A percentile compares a stretch with the other conserved stretches of the same genome.
These are phyloP conservation scores for Alcedo atthis DNA, from an alignment of 2,797 vertebrate species.

Conservation along the genomic window DNA sequence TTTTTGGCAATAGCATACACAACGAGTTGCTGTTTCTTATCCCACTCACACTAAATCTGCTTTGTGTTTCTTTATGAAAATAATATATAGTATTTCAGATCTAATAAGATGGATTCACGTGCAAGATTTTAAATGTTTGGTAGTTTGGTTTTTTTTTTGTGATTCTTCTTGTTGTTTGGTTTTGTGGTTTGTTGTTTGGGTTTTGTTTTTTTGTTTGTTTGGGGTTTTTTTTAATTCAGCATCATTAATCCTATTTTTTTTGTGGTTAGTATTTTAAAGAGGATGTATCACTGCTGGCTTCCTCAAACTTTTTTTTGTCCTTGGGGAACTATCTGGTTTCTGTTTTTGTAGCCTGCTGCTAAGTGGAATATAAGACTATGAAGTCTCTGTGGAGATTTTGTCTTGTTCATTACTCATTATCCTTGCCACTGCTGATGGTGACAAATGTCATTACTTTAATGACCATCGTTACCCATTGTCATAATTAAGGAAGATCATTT, in stretches of 20 bases:
- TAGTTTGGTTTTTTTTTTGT: neutral
- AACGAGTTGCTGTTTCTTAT: neutral
- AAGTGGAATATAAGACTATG: neutral
- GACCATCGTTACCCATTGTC: constrained; percentile 51
- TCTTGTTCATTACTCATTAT: constrained; percentile 57
- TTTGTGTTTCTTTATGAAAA: neutral
- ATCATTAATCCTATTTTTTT: neutral
- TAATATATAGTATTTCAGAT: neutral
- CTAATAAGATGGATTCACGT: neutral
- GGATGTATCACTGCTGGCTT: neutral
- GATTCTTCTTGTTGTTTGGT: no score
- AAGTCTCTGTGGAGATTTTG: constrained; percentile 12
- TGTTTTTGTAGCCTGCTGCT: neutral
- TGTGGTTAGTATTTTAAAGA: neutral
- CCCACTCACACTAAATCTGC: accelerated
- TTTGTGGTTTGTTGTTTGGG: neutral
- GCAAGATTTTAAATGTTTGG: neutral
- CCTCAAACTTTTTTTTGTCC: neutral
- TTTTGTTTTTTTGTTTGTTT: neutral
- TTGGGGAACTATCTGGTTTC: neutral
- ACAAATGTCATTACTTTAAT: constrained; percentile 71
- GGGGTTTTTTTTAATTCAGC: neutral
- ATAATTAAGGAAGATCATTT: constrained; percentile 65
- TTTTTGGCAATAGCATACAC: neutral
- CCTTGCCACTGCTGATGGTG: constrained; percentile 20